Percentiles rank a stretch among this genome's conserved stretches.
Evolutionary conservation across 2,797 vertebrate species (phyloP).

Genomic region (Morus bassanus): DNA sequence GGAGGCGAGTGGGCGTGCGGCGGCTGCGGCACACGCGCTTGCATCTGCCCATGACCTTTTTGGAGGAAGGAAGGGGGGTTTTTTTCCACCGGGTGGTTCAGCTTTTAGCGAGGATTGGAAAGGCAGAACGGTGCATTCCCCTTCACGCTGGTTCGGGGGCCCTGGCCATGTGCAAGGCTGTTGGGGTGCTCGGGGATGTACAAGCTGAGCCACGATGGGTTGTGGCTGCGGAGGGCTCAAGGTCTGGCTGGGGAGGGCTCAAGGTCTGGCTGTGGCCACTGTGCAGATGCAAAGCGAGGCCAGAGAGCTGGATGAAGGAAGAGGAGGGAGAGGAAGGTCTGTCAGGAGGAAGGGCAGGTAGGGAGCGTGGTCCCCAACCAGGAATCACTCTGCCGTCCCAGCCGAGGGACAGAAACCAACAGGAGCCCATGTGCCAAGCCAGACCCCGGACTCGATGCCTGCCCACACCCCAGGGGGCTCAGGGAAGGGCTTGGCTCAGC

Average conservation of each 20-base stretch:
- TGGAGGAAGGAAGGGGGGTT: not conserved
- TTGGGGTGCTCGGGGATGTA: not conserved
- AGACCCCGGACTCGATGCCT: fast-evolving
- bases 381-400: not conserved
- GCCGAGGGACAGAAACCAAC: not conserved
- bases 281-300: not conserved
- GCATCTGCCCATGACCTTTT: not conserved
- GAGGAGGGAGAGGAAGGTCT: not conserved
- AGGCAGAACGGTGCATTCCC: not conserved
- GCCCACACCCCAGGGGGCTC: fast-evolving
- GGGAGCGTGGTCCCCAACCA: fast-evolving
- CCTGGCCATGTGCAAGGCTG: fast-evolving
- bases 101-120: not conserved
- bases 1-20: not conserved
- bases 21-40: not conserved
- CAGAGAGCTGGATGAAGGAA: not conserved
- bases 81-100: not conserved
- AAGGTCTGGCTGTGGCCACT: not conserved
- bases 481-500: not conserved
- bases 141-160: fast-evolving
- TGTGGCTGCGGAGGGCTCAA: fast-evolving
- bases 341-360: not conserved
- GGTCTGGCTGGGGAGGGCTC: not conserved
- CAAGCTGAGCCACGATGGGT: not conserved
- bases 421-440: not conserved